Evolutionary conservation across 1,140 invertebrate genomes (phyloP), one percentile per base, ranked within the genome.

Genomic region (Drosophila funebris): DNA sequence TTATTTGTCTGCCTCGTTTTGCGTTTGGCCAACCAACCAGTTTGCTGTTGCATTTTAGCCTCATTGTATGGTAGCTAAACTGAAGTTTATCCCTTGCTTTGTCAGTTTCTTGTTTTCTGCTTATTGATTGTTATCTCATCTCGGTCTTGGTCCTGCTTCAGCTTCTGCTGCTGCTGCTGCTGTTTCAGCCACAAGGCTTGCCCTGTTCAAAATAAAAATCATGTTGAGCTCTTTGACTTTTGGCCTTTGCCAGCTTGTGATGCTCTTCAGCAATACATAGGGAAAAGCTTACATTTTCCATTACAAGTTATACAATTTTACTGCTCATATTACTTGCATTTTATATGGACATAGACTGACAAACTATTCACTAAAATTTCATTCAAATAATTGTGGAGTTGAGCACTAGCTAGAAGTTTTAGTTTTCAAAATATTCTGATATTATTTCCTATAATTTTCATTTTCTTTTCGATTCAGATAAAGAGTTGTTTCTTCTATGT

Each of bases 1-100:
- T 81, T 85, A 87, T 76, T 77, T 77, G 77, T 87, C 69, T 74
- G 73, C 27, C 66, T 67, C 36, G 39, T 66, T 56, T 56, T 41
- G 22, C 20, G n/a, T 31, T 18, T 39, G 27, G 22, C 22, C 20
- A 22, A 39, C 39, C 14, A 33, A 57, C 22, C 24, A 43, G 43
- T 69, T n/a, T 56, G 29, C 39, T 70, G 58, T 33, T 62, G 73
- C 73, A 60, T 64, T 71, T 71, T 66, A 72, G 60, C 54, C 68
- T 66, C 20, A 75, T 75, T 58, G 27, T 73, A 63, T 33, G 48
- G 57, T 20, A 57, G 57, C 50, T 66, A 60, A 64, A 41, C 54
- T 57, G 36, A 29, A 60, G 37, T 69, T 66, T 61, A 80, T 76
- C 41, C 56, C 33, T 36, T 46, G 27, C 20, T 72, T 66, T 50